Conservation (phyloP, 1,140 invertebrate genomes). For the Mamestra configurata region DNA sequence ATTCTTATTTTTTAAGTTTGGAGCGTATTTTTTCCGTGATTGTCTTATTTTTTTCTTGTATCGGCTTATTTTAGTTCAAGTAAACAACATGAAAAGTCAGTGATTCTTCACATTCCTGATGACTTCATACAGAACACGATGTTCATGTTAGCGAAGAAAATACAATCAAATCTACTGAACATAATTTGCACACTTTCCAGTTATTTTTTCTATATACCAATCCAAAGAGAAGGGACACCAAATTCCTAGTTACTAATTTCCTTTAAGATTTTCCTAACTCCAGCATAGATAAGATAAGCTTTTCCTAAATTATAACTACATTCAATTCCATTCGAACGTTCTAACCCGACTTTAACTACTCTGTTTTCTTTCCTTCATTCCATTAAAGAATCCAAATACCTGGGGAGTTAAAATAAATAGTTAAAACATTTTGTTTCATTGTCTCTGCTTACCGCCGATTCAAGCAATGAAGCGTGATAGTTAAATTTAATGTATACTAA, state of each 20-base stretch:
- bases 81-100: too few relatives aligned
- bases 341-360: background rate
- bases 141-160: too few relatives aligned
- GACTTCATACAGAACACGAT: too few relatives aligned
- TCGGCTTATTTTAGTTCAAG: too few relatives aligned
- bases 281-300: background rate
- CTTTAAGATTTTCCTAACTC: background rate
- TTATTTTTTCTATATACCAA: background rate
- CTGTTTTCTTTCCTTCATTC: conserved; percentile 46
- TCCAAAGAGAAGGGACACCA: background rate
- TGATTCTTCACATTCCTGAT: too few relatives aligned
- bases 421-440: conserved; percentile 76
- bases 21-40: too few relatives aligned
- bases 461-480: conserved; percentile 78
- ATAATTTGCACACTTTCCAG: too few relatives aligned
- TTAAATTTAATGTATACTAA: conserved; percentile 87
- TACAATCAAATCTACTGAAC: too few relatives aligned
- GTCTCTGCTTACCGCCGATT: conserved; percentile 72
- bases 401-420: conserved; percentile 70
- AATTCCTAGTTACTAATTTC: background rate
- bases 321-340: conserved; percentile 5
- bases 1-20: too few relatives aligned
- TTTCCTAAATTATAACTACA: conserved; percentile 8
- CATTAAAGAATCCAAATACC: conserved; percentile 63
- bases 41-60: too few relatives aligned